phyloP scores from a whole-genome alignment of 2,888 invertebrate genomes.

The Oxycera nigricornis region DNA sequence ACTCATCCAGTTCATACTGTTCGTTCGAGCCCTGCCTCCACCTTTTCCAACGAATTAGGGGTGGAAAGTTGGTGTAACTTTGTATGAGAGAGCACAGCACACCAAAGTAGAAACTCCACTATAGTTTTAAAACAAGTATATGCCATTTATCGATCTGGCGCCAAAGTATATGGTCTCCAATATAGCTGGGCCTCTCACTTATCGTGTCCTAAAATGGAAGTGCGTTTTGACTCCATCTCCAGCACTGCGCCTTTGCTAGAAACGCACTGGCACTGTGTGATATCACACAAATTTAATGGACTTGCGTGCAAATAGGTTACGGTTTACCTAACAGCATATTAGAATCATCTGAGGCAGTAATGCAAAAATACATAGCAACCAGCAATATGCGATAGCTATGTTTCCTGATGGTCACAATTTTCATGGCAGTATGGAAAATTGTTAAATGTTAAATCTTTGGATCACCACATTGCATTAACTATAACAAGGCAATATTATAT shows the following conservation, averaged over 20 bases:
- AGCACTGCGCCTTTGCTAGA: slow-evolving; percentile 31
- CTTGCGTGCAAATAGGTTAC: slow-evolving; percentile 26
- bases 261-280: slow-evolving; percentile 38
- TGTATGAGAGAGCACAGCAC: slow-evolving; percentile 24
- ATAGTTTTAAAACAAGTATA: slow-evolving; percentile 47
- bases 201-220: slow-evolving; percentile 31
- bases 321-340: slow-evolving; percentile 29
- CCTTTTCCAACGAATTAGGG: slow-evolving; percentile 20
- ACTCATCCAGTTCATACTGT: slow-evolving; percentile 20
- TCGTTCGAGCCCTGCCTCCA: background rate
- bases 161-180: slow-evolving; percentile 24
- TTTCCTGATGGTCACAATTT: no score
- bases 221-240: slow-evolving; percentile 30
- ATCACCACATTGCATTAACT: no score
- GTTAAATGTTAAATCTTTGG: no score
- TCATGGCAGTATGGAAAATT: no score
- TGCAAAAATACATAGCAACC: slow-evolving; percentile 1
- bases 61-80: slow-evolving; percentile 10
- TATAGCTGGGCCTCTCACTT: background rate
- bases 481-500: no score
- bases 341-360: background rate
- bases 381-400: no score
- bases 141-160: slow-evolving; percentile 47
- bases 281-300: slow-evolving; percentile 34
- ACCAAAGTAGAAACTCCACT: slow-evolving; percentile 40